Conservation (phyloP, 2,113 vertebrate species). For the rat (Rattus norvegicus) region GRCr8 NC_086032.1:100077001-100077500, state of each 20-base stretch:
- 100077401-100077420: constrained; percentile 32
- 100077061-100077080: no score
- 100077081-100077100: no score
- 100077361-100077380: not conserved
- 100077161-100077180: not conserved
- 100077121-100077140: not conserved
- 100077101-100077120: not conserved
- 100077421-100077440: constrained; percentile 41
- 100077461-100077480: constrained; percentile 50
- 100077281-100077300: constrained; percentile 13
- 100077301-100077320: constrained; percentile 33
- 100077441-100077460: constrained; percentile 22
- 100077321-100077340: not conserved
- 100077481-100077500: constrained; percentile 61
- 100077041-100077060: no score
- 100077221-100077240: not conserved
- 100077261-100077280: constrained; percentile 15
- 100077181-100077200: not conserved
- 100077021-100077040: no score
- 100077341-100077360: not conserved
- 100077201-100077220: not conserved
- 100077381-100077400: not conserved
- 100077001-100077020: no score
- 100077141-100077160: not conserved
- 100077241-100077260: not conserved